phyloP scores from a whole-genome alignment of 2,797 vertebrate genomes.

The Sarcoramphus papa region DNA sequence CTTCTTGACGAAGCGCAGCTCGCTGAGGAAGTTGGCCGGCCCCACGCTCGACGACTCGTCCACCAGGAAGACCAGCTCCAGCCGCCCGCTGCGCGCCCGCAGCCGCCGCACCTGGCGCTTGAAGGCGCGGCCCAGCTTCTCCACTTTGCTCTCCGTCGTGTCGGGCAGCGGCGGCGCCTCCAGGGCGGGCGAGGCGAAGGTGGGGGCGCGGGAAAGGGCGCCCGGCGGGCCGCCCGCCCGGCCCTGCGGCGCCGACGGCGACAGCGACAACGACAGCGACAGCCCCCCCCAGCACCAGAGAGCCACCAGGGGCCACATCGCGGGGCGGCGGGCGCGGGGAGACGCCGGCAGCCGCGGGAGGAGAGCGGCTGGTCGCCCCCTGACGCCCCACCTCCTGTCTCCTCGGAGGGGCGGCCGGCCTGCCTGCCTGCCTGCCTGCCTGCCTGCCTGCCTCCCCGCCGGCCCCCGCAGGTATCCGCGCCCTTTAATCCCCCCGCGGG shows the following conservation, averaged over 20 bases:
- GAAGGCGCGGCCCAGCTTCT: constrained; percentile 88
- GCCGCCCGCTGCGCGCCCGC: constrained; percentile 81
- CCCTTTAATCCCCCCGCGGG: constrained; percentile 49
- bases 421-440: no score
- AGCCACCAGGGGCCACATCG: constrained; percentile 71
- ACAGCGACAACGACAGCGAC: constrained; percentile 38
- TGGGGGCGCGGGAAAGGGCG: background rate
- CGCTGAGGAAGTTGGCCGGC: constrained; percentile 89
- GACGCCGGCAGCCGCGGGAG: background rate
- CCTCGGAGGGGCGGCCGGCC: constrained; percentile 65
- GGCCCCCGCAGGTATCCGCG: constrained; percentile 73
- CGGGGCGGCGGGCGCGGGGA: background rate
- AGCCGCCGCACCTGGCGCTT: constrained; percentile 87
- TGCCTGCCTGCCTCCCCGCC: background rate
- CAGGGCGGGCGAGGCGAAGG: constrained; percentile 17
- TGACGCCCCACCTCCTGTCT: constrained; percentile 24
- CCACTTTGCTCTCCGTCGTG: constrained; percentile 84
- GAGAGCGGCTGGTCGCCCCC: background rate
- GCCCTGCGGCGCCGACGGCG: background rate
- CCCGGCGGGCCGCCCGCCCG: constrained; percentile 34
- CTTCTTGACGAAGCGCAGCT: constrained; percentile 93
- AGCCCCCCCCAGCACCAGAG: constrained; percentile 66
- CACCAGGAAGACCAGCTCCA: constrained; percentile 95
- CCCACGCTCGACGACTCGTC: constrained; percentile 98
- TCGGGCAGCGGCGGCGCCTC: constrained; percentile 70